Percentiles rank a stretch among this genome's conserved stretches.
Evolutionary conservation across 2,888 invertebrate genomes (phyloP).

Genomic region (Omphaloscelis lunosa): DNA sequence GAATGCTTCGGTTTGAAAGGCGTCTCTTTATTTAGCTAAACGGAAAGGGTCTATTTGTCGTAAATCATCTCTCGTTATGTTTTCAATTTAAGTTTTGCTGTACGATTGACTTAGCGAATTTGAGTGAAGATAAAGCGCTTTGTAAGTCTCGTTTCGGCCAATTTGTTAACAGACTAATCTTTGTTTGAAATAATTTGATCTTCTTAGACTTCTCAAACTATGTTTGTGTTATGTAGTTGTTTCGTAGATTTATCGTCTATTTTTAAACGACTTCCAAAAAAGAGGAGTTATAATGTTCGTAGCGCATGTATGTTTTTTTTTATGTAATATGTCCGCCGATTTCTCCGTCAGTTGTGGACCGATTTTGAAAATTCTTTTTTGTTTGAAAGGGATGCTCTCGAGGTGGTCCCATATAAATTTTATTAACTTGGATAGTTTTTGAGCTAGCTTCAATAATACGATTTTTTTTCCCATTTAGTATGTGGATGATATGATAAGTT

Average conservation of each 20-base stretch:
- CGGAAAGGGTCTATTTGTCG: conserved; percentile 55
- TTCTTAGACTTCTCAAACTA: neutral
- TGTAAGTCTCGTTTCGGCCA: conserved; percentile 25
- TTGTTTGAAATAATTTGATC: conserved; percentile 23
- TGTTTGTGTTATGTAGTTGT: neutral
- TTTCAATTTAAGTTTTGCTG: conserved; percentile 57
- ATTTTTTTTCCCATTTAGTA: too few relatives aligned
- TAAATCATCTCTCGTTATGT: conserved; percentile 67
- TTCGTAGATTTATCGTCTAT: neutral
- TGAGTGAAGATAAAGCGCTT: conserved; percentile 43
- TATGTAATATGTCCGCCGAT: too few relatives aligned
- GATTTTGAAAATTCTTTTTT: too few relatives aligned
- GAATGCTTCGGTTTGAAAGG: conserved; percentile 69
- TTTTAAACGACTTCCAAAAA: too few relatives aligned
- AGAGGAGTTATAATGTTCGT: too few relatives aligned
- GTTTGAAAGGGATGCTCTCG: too few relatives aligned
- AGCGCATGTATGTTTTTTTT: too few relatives aligned
- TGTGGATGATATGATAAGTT: too few relatives aligned
- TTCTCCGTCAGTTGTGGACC: too few relatives aligned
- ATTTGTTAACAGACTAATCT: conserved; percentile 25
- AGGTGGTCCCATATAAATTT: too few relatives aligned
- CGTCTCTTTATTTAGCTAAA: conserved; percentile 66
- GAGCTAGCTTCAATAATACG: too few relatives aligned
- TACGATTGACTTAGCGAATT: conserved; percentile 44
- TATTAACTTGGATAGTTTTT: too few relatives aligned